Evolutionary conservation across 2,113 vertebrate species (phyloP), one percentile per base, ranked within the genome.

Genomic region (Campylomormyrus tamandua): DNA sequence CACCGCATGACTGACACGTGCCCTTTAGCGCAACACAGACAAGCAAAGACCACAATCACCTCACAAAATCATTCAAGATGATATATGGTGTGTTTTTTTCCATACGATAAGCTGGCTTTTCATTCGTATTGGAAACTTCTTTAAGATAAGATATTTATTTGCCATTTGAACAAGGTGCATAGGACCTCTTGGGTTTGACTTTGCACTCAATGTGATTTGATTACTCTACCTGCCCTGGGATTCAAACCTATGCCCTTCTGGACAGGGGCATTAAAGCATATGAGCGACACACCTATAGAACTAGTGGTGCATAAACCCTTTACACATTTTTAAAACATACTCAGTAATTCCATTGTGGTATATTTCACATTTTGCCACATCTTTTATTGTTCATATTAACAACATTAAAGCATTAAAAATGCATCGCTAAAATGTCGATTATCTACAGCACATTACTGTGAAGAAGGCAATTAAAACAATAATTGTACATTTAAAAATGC

Each of bases 1-100:
- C 98, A 70, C 97, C 98, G 91, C 98, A 99, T 0, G 98, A 98
- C 93, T 99, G 98, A 93, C 98, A 99, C 66, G 97, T 97, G 53
- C 98, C 98, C 98, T 99, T 92, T 4, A 93, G 66, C 56, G 35
- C 46, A n/a, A 56, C 87, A 88, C 5, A 74, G 5, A 83, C 49
- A 87, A 58, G 15, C 17, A 80, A 9, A 89, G n/a, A 88, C 27
- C 50, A 19, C n/a, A 52, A 56, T 87, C 24, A 87, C 13, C 52
- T 21, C n/a, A 70, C 2, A 11, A 66, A 66, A 27, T 27, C 35
- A 77, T 39, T 77, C 15, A 39, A 77, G 39, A 77, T 15, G 5
- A 39, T 39, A 35, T 39, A 31, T 15, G 13, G 31, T 77, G 70
- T 39, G 13, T 39, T 6, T 39, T 15, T 31, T 39, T 24, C 70